phyloP scores from a whole-genome alignment of 2,797 vertebrate species.

The Sebastes oblongus region DNA sequence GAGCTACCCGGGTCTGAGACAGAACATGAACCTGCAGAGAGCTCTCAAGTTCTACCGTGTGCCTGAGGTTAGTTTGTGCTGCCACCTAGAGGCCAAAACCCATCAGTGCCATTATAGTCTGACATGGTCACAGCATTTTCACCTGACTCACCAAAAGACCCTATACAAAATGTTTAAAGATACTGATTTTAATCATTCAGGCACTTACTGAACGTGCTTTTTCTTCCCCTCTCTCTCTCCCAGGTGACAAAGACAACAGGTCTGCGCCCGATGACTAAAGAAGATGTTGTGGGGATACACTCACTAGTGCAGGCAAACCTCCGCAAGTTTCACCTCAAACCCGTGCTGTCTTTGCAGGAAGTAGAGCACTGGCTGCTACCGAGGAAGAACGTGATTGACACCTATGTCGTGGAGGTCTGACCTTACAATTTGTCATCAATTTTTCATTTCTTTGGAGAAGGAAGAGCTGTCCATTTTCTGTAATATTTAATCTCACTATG shows the following conservation, averaged over 20 bases:
- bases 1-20: constrained; percentile 89
- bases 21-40: constrained; percentile 90
- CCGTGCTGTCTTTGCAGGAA: constrained; percentile 85
- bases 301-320: constrained; percentile 84
- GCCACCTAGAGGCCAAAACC: constrained; percentile 63
- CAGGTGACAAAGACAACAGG: constrained; percentile 88
- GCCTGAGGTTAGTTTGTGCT: constrained; percentile 85
- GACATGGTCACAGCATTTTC: not conserved
- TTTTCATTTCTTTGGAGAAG: not conserved
- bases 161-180: not conserved
- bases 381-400: constrained; percentile 90
- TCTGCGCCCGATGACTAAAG: constrained; percentile 87
- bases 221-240: not conserved
- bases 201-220: not conserved
- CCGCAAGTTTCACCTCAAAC: constrained; percentile 86
- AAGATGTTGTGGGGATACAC: constrained; percentile 83
- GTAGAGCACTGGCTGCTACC: constrained; percentile 93
- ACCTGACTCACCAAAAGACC: not conserved
- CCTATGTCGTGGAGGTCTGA: constrained; percentile 92
- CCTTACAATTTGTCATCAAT: not conserved
- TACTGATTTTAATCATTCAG: not conserved
- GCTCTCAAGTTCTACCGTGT: constrained; percentile 91
- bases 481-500: not conserved
- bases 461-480: not conserved
- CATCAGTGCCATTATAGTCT: not conserved